Base-by-base conservation (phyloP, 2,888 invertebrate genomes). In the Encarsia formosa region DNA sequence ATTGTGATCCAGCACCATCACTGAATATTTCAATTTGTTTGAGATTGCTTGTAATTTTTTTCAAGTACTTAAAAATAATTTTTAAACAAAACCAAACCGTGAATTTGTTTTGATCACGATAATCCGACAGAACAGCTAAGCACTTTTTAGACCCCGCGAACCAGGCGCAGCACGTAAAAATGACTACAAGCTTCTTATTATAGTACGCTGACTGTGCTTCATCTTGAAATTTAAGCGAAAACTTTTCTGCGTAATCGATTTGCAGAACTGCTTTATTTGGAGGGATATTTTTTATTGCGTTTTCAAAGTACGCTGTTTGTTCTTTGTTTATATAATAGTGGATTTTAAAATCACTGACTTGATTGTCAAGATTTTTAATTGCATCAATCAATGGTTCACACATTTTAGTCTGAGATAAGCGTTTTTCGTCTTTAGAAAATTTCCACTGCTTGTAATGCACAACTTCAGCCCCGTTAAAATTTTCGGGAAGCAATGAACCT, bases 1-100 rank as follows among this genome's bases (percentile, higher is more conserved):
- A 37, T 18, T 37, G 37, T 8, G 37, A 37, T 8, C 37, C 37
- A 18, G 37, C 37, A 9, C 37, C 37, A 37, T 37, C 37, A n/a
- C 15, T 15, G n/a, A 37, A 37, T 9, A 15, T 9, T 15, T 15
- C 37, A 9, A 15, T 15, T 8, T 11, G 9, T 11, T 37, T 37
- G 9, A 37, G 6, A 11, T 37, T 15, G 18, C 9, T 8, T 11
- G 8, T 8, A 9, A 9, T 29, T 13, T 29, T 13, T 29, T 29
- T 29, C 8, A 29, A 9, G 13, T 29, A 29, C 8, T 9, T 8
- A 9, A 29, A 29, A 13, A 29, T 29, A 8, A 29, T 9, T 13
- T 9, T 29, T 13, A 29, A 9, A 13, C 13, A 29, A 13, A 9
- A 29, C 8, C 8, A 29, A 8, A 29, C 29, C 13, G 29, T 13